These are phyloP conservation scores for Numenius arquata DNA, from an alignment of 2,113 vertebrate genomes.

Conservation along the genomic window DNA sequence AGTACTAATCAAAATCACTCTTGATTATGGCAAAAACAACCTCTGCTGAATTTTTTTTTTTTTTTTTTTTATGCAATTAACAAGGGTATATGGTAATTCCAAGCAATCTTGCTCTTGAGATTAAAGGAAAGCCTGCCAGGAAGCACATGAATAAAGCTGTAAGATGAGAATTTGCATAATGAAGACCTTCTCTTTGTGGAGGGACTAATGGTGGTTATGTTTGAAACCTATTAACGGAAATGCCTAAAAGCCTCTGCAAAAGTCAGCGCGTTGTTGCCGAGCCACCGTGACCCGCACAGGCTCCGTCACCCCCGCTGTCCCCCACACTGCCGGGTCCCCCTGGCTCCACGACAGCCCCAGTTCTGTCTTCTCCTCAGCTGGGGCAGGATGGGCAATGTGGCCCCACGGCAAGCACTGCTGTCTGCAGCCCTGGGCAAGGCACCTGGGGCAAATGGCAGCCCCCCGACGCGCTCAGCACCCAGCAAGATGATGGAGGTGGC, in stretches of 20 bases:
- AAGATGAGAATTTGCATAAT: slow-evolving; percentile 82
- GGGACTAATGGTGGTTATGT: slow-evolving; percentile 20
- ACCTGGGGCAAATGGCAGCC: neutral
- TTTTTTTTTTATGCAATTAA: slow-evolving; percentile 75
- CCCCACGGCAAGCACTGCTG: accelerated
- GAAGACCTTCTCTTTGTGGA: slow-evolving; percentile 64
- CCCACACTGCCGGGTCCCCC: accelerated
- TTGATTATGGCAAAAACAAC: slow-evolving; percentile 80
- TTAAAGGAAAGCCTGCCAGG: slow-evolving; percentile 79
- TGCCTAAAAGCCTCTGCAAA: neutral
- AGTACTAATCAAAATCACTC: slow-evolving; percentile 78
- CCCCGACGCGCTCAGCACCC: neutral
- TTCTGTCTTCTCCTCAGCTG: neutral
- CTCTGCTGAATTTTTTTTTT: slow-evolving; percentile 63
- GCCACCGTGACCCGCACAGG: neutral
- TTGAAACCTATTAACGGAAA: slow-evolving; percentile 33
- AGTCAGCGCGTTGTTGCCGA: neutral
- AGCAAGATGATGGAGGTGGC: neutral
- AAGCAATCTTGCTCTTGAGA: slow-evolving; percentile 79
- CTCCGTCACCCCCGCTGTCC: accelerated
- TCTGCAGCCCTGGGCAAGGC: neutral
- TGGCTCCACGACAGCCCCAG: neutral
- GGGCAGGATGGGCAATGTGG: neutral
- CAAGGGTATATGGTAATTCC: slow-evolving; percentile 78
- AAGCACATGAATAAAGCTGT: slow-evolving; percentile 77